Base-by-base conservation (phyloP, 2,888 invertebrate genomes). In the Ochropacha duplaris region DNA sequence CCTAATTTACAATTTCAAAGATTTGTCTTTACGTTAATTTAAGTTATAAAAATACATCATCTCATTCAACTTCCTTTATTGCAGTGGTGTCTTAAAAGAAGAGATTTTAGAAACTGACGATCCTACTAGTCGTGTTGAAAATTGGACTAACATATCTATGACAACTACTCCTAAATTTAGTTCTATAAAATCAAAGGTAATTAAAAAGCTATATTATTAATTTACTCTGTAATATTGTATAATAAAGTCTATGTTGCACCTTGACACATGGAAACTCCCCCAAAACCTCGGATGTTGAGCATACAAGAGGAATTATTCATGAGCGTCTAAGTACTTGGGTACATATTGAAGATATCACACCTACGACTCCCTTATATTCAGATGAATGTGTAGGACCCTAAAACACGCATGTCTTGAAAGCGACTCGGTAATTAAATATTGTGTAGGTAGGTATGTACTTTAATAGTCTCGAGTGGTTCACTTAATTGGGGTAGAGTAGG, bases 181-280 rank as follows among this genome's bases (percentile, higher is more conserved):
- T n/a, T 74, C 92, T 6, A 91, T 92, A 58, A 81, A 88, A 73
- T 89, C 92, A 57, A 87, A 81, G 85, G 92, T 92, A 66, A 85
- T 70, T 22, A 11, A 16, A 26, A 58, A 55, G 55, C 24, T 26
- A n/a, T 5, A 36, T 44, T 65, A 61, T 58, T 60, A 57, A 61
- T 50, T 56, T 49, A 34, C 0, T 31, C 12, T 12, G 0, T 0
- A 3, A 12, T 12, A 12, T 31, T 5, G 12, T 3, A 36, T 36
- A 14, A 1, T 34, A 34, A 36, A 36, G 36, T 34, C 34, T 34
- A 12, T 14, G 8, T 31, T 8, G 31, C 3, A 19, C 9, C 49
- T 8, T 28, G 8, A 9, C 28, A 28, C 28, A n/a, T n/a, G n/a
- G 4, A n/a, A 9, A 9, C 6, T 36, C 44, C 44, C 19, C 9